Percentiles rank a stretch among this genome's conserved stretches.
phyloP scores from a whole-genome alignment of 2,797 vertebrate species.

The Xyrichtys novacula region DNA sequence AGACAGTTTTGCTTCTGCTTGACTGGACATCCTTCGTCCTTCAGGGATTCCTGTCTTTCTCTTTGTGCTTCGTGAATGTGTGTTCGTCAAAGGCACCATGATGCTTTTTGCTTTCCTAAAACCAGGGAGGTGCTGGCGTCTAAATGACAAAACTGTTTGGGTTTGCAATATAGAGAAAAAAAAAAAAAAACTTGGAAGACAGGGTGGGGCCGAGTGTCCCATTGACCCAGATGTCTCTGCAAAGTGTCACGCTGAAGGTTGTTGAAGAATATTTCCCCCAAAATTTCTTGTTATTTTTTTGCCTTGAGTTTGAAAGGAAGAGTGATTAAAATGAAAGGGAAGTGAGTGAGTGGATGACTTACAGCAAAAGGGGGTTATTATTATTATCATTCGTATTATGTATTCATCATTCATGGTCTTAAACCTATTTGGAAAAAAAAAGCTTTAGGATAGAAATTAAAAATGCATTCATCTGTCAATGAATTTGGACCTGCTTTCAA shows the following conservation, averaged over 20 bases:
- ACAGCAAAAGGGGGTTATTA: background rate
- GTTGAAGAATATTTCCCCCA: background rate
- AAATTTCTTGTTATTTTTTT: background rate
- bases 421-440: too few species aligned
- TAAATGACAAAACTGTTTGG: constrained; percentile 43
- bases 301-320: background rate
- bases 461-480: too few species aligned
- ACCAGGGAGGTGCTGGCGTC: constrained; percentile 24
- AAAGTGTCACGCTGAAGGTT: background rate
- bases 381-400: too few species aligned
- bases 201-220: background rate
- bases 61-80: constrained; percentile 12
- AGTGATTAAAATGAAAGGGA: background rate
- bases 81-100: constrained; percentile 37
- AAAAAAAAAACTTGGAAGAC: constrained; percentile 8
- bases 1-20: constrained; percentile 56
- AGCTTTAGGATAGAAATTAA: too few species aligned
- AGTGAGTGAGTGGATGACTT: background rate
- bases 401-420: too few species aligned
- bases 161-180: constrained; percentile 15
- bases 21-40: constrained; percentile 28
- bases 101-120: constrained; percentile 28
- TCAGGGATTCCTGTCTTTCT: constrained; percentile 42
- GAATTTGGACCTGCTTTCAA: too few species aligned
- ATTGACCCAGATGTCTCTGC: constrained; percentile 36